Evolutionary conservation across 1,140 invertebrate genomes (phyloP), one percentile per base, ranked within the genome.

Genomic region (Trichogramma pretiosum): DNA sequence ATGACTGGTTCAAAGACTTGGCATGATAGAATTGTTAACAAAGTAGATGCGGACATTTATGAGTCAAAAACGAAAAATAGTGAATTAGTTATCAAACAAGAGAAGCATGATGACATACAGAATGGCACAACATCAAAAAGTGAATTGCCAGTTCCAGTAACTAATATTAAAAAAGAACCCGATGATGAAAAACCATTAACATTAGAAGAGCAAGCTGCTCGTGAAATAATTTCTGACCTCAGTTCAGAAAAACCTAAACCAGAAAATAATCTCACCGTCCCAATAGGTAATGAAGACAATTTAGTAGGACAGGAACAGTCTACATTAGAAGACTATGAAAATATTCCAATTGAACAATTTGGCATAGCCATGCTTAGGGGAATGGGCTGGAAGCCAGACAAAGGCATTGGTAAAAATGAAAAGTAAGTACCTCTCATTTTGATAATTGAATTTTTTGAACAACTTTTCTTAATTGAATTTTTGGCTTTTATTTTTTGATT

Each of bases 351-450:
- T 36, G 78, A 82, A 63, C 77, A 87, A 36, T 98, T 84, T 84
- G 93, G 93, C 7, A 53, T 89, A 57, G 93, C 93, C 5, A 86
- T 96, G 84, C 70, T 98, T 13, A 70, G 91, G 57, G 93, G 93
- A 26, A 97, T 97, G 93, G 93, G 93, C 1, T 97, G 90, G 90
- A 79, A 81, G 55, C 78, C 85, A 52, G 80, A 72, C 23, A 80
- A 79, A 75, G 86, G 77, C 55, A 83, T 81, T 61, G 83, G 78
- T 41, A 77, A 72, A 65, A 77, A 76, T 65, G 69, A 70, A 54
- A 76, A 74, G 77, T 82, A 62, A 36, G 59, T 18, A 13, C 24
- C 36, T 52, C n/a, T n/a, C n/a, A n/a, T n/a, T n/a, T n/a, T n/a
- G n/a, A n/a, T n/a, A n/a, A n/a, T n/a, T n/a, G n/a, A n/a, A n/a